Evolutionary conservation across 92 coral and sea anemone species (phyloP).

Genomic region (Ricordea florida): DNA sequence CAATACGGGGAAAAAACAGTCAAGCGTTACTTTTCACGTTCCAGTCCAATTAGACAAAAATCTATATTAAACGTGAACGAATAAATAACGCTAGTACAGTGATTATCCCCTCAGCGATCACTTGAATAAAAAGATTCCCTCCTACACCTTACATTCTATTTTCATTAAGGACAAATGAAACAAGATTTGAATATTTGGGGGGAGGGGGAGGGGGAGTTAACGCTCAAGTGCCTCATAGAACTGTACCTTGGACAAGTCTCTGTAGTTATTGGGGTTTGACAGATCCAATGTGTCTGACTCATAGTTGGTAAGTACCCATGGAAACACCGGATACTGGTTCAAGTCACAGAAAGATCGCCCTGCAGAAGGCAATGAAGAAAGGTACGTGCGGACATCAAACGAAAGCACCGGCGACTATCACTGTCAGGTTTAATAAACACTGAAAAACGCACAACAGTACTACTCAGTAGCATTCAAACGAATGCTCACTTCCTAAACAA

Average conservation of each 20-base stretch:
- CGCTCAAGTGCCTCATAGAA: background rate
- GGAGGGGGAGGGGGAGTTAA: background rate
- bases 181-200: background rate
- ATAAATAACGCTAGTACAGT: too few relatives aligned
- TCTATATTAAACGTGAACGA: too few relatives aligned
- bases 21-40: too few relatives aligned
- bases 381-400: background rate
- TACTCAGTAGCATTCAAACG: too few relatives aligned
- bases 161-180: background rate
- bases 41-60: too few relatives aligned
- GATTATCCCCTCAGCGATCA: too few relatives aligned
- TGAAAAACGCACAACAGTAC: too few relatives aligned
- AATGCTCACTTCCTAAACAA: background rate
- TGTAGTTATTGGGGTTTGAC: constrained; percentile 77
- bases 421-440: too few relatives aligned
- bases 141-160: too few relatives aligned
- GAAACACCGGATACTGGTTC: constrained; percentile 98
- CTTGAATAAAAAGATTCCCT: too few relatives aligned
- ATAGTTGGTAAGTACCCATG: constrained; percentile 92
- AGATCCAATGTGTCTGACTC: constrained; percentile 87
- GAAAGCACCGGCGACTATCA: too few relatives aligned
- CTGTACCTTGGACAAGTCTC: constrained; percentile 91
- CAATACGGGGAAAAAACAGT: too few relatives aligned
- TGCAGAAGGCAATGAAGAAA: background rate
- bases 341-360: constrained; percentile 97